Evolutionary conservation across 2,113 vertebrate genomes (phyloP), one percentile per base, ranked within the genome.

Genomic region (Anhinga anhinga): DNA sequence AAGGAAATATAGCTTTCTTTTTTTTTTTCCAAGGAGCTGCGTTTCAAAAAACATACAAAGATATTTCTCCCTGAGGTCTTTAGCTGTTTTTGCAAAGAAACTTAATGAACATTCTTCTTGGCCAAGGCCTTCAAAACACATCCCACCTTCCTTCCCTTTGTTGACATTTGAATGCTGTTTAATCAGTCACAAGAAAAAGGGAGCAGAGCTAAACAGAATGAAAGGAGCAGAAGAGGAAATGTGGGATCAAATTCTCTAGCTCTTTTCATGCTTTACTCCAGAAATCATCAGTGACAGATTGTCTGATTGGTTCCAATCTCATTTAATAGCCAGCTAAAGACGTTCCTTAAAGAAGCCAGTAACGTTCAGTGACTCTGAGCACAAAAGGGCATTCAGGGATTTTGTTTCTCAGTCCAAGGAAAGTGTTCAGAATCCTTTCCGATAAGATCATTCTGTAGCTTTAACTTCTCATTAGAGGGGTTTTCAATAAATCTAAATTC

Each of bases 331-430:
- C 63, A 69, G 52, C 63, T 84, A 96, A 96, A 96, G 82, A 94
- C 34, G 26, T 94, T 97, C 61, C 78, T 93, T 80, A 61, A 93
- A 96, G 72, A 82, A 81, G 83, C 76, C 88, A 95, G 73, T 82
- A 97, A 96, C 32, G 3, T 94, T 88, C 86, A 88, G n/a, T 92
- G 74, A 86, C 62, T 95, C 55, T 61, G 55, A 90, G 56, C 47
- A 98, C 97, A 98, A 98, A 97, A 96, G 95, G 50, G 89, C 92
- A 97, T 98, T 98, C 97, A 98, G 86, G 83, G 93, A 98, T 98
- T 98, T 94, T 98, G 95, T 98, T 98, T 98, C 98, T 91, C 50
- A 81, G 5, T 36, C 74, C 80, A 85, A 96, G 96, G 52, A 96
- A 96, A 97, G 72, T 76, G 93, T 92, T 96, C 87, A 92, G 81